Conservation (phyloP, 2,888 invertebrate species). For the Axea sp. region DNA sequence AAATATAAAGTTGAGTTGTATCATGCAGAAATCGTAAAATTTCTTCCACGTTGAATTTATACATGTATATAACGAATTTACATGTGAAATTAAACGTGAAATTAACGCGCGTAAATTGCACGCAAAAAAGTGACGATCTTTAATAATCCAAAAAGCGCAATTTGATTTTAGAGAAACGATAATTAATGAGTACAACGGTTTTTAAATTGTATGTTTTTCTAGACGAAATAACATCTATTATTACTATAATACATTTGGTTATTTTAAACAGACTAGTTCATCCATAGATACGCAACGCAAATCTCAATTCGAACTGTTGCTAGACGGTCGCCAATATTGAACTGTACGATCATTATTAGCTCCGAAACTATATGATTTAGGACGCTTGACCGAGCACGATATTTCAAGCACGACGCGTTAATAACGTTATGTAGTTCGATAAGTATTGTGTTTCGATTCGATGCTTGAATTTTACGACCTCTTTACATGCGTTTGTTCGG, state of each 20-base stretch:
- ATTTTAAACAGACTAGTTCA: constrained; percentile 20
- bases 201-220: too few species aligned
- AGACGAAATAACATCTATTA: too few species aligned
- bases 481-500: constrained; percentile 30
- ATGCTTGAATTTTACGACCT: constrained; percentile 49
- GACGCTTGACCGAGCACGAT: constrained; percentile 53
- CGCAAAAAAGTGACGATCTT: too few species aligned
- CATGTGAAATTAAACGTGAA: too few species aligned
- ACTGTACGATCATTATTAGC: constrained; percentile 36
- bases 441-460: constrained; percentile 56
- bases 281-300: too few species aligned
- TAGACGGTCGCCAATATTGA: constrained; percentile 28
- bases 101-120: too few species aligned
- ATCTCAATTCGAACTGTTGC: constrained; percentile 26
- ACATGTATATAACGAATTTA: too few species aligned
- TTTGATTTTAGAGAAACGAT: too few species aligned
- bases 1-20: constrained; percentile 2
- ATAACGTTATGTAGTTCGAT: constrained; percentile 56
- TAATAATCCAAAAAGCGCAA: too few species aligned
- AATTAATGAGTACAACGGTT: too few species aligned
- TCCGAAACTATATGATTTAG: constrained; percentile 52
- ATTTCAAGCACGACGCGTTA: constrained; percentile 57
- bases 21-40: neutral
- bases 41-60: too few species aligned
- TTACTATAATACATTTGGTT: constrained; percentile 17